Evolutionary conservation across 2,113 vertebrate genomes (phyloP).

Genomic region (Microtus montanus): DNA sequence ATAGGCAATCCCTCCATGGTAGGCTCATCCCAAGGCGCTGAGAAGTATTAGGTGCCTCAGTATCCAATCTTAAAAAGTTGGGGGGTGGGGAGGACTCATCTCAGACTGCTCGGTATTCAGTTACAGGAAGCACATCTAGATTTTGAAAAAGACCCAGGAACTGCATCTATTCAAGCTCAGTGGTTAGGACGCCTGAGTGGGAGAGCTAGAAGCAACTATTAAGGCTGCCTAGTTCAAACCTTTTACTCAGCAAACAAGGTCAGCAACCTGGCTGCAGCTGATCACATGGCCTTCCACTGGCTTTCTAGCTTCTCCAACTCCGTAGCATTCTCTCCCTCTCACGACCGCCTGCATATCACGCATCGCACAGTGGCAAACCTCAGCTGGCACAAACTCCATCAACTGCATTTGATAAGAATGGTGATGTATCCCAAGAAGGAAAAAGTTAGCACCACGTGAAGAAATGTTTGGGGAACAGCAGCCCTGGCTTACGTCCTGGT

Average conservation of each 20-base stretch:
- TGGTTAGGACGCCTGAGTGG: neutral
- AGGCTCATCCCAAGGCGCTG: neutral
- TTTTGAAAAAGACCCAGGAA: neutral
- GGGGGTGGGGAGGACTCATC: neutral
- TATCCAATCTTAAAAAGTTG: neutral
- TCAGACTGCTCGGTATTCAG: neutral
- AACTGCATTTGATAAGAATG: neutral
- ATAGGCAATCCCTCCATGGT: neutral
- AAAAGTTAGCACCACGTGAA: neutral
- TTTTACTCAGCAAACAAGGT: neutral
- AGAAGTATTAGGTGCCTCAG: neutral
- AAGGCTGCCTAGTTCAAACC: neutral
- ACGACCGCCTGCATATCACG: neutral
- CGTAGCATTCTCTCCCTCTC: accelerated
- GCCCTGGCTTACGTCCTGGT: slow-evolving; percentile 28
- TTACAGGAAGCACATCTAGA: accelerated
- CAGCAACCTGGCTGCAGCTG: neutral
- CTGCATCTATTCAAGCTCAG: neutral
- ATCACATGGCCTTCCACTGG: neutral
- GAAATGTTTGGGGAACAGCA: neutral
- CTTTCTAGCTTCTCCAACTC: neutral
- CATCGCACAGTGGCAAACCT: neutral
- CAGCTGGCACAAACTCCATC: neutral
- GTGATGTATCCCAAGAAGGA: neutral
- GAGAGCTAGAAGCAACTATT: neutral